Evolutionary conservation across 2,888 invertebrate species (phyloP), one percentile per base, ranked within the genome.

Genomic region (Strigamia crassipes): DNA sequence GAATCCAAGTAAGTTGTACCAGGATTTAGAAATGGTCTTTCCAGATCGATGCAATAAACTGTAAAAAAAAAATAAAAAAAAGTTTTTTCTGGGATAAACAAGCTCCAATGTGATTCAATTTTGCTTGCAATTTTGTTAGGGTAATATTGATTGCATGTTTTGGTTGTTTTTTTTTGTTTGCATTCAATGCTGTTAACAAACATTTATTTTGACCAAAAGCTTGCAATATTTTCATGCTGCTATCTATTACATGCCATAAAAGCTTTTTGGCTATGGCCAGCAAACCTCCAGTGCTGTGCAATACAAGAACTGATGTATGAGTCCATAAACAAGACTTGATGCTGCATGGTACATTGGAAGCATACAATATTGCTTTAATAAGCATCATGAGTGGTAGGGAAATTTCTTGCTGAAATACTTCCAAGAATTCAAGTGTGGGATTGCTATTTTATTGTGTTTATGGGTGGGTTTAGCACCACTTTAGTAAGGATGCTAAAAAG

Each of bases 1-100:
- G 61, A 66, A 66, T 13, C 46, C 46, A 23, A 61, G 61, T 61
- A 61, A 61, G 61, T 66, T 66, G 61, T 66, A 66, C 18, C 21
- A 23, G 61, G 61, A 10, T 66, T 66, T 66, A 66, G 61, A 66
- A 66, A 66, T 66, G 23, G 61, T 8, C 61, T 66, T 66, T 66
- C 8, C 61, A 18, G 31, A 73, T 73, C 73, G 31, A 73, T 73
- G 31, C 73, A 73, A 73, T 73, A 27, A 23, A 15, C 31, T 73
- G 13, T 12, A 31, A 31, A 73, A 27, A 73, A 23, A 13, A 27
- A 73, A 15, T 1, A 27, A 18, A 27, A 51, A 27, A 27, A 27
- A 27, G 1, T 2, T 27, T 66, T 66, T 6, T 66, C 13, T 10
- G 73, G n/a, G 73, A 15, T 73, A 73, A 73, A 73, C 73, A 73